Evolutionary conservation across 2,113 vertebrate genomes (phyloP).

Genomic region (Passer domesticus): DNA sequence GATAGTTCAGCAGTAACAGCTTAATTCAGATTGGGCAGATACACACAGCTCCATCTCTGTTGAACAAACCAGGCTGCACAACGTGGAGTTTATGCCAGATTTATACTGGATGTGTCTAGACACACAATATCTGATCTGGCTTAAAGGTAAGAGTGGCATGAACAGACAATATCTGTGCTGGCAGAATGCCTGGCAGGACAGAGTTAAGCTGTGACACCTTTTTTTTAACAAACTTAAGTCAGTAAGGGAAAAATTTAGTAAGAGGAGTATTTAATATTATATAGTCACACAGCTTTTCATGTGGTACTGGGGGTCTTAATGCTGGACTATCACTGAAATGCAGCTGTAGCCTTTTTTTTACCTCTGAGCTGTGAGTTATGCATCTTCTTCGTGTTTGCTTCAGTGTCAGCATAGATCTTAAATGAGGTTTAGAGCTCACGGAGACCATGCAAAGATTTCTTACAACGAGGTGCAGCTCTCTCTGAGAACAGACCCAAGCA

Average conservation of each 20-base stretch:
- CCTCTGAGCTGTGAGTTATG: not conserved
- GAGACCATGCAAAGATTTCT: not conserved
- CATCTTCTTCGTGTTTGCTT: not conserved
- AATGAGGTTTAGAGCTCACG: not conserved
- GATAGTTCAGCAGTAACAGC: constrained; percentile 20
- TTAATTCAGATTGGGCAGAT: constrained; percentile 52
- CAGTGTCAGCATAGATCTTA: not conserved
- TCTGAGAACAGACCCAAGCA: not conserved
- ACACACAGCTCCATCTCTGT: not conserved
- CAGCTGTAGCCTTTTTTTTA: not conserved
- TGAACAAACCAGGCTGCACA: not conserved
- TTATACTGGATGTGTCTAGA: constrained; percentile 55
- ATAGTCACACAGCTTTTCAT: not conserved
- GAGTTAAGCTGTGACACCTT: constrained; percentile 8
- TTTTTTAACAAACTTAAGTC: not conserved
- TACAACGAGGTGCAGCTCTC: not conserved
- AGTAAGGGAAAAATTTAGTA: not conserved
- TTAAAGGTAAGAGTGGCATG: constrained; percentile 52
- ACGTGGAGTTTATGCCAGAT: constrained; percentile 34
- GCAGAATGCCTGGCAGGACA: constrained; percentile 27
- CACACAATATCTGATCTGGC: constrained; percentile 65
- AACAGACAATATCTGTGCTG: constrained; percentile 47
- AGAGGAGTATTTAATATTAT: not conserved
- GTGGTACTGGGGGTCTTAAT: not conserved
- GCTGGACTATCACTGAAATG: not conserved